These are phyloP conservation scores for Punctoribates punctum DNA, from an alignment of 2,888 invertebrate genomes.

Conservation along the genomic window DNA sequence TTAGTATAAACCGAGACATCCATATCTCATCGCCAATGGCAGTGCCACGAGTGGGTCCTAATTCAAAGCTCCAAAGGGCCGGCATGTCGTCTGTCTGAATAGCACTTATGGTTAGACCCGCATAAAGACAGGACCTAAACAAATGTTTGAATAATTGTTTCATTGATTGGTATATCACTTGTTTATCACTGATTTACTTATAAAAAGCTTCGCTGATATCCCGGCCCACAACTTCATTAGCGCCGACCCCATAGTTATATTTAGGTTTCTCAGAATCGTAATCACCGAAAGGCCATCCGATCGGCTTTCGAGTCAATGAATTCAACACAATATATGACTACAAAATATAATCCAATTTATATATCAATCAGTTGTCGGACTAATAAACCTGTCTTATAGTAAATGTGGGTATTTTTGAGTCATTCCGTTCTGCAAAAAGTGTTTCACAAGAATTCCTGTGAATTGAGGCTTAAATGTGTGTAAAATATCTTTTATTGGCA, in stretches of 20 bases:
- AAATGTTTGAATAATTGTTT: background rate
- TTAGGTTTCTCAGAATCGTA: background rate
- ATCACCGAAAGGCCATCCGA: constrained; percentile 2
- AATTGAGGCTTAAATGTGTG: background rate
- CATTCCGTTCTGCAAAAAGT: background rate
- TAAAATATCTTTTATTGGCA: background rate
- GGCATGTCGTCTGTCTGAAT: background rate
- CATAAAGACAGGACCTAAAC: constrained; percentile 25
- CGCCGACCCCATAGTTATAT: background rate
- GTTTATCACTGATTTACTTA: background rate
- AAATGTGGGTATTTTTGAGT: background rate
- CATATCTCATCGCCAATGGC: constrained; percentile 9
- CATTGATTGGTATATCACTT: background rate
- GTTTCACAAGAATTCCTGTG: background rate
- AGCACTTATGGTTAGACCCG: constrained; percentile 7
- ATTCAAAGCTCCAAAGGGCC: constrained; percentile 5
- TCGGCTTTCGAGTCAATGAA: background rate
- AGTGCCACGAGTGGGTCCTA: background rate
- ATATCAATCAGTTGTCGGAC: background rate
- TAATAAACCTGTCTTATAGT: constrained; percentile 21
- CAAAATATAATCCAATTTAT: background rate
- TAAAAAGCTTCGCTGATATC: constrained; percentile 19
- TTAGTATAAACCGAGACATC: constrained; percentile 11
- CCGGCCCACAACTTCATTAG: background rate
- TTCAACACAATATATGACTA: constrained; percentile 12